Conservation (phyloP, 2,888 invertebrate species). For the Pelosia muscerda region DNA sequence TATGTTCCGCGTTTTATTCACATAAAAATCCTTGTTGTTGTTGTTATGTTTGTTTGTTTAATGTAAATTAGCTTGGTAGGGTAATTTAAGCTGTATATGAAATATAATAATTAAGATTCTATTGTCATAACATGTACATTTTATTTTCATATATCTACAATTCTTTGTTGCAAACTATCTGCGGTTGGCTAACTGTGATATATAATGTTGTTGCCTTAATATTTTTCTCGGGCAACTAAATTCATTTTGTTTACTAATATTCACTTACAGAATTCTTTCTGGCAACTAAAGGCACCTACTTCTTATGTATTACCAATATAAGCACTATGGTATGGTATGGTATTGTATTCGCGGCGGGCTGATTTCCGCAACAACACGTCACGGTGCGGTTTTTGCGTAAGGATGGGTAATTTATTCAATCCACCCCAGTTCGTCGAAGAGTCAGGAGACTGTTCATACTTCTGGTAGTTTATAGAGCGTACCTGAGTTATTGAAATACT, state of each 20-base stretch:
- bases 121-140: background rate
- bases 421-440: too few relatives aligned
- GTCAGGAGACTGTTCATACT: too few relatives aligned
- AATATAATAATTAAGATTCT: background rate
- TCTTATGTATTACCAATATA: background rate
- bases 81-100: background rate
- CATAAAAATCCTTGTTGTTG: background rate
- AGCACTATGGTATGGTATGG: background rate
- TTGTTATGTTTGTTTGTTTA: background rate
- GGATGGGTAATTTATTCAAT: too few relatives aligned
- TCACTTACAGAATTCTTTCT: background rate
- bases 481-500: too few relatives aligned
- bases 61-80: background rate
- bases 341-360: too few relatives aligned
- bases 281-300: background rate
- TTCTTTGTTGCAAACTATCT: background rate
- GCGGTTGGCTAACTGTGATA: background rate
- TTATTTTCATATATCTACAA: background rate
- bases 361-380: too few relatives aligned
- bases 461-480: too few relatives aligned
- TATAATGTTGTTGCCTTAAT: constrained; percentile 2
- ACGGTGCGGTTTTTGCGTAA: too few relatives aligned
- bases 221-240: constrained; percentile 1
- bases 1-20: background rate
- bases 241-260: background rate